Conservation (phyloP, 2,797 vertebrate genomes). For the Phoeniculus purpureus region DNA sequence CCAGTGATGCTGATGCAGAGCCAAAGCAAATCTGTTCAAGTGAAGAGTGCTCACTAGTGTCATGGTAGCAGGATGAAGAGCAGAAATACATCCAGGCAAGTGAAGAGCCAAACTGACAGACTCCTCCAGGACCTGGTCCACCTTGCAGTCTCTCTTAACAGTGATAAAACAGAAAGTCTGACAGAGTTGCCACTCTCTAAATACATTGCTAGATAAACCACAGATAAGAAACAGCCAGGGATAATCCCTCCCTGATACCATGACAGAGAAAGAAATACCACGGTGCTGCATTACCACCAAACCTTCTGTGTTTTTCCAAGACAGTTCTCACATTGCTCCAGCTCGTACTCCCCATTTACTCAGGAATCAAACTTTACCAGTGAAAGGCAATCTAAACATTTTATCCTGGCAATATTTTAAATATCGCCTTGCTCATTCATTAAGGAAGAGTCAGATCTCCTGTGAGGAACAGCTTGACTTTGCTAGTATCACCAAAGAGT, state of each 20-base stretch:
- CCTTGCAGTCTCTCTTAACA: not conserved
- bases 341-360: not conserved
- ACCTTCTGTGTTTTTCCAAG: not conserved
- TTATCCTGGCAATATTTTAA: not conserved
- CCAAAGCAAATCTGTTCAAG: not conserved
- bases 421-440: not conserved
- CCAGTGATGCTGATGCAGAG: not conserved
- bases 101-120: not conserved
- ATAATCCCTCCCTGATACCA: constrained; percentile 23
- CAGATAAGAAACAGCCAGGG: constrained; percentile 44
- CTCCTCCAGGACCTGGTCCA: not conserved
- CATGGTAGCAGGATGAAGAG: not conserved
- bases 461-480: not conserved
- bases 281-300: not conserved
- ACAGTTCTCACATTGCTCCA: not conserved
- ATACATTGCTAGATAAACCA: constrained; percentile 43
- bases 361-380: not conserved
- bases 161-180: constrained; percentile 41
- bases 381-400: not conserved
- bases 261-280: constrained; percentile 1
- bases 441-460: not conserved
- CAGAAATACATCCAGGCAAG: not conserved
- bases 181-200: not conserved
- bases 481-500: not conserved
- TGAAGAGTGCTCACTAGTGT: not conserved